phyloP scores from a whole-genome alignment of 2,888 invertebrate genomes.

The Hirtodrosophila histrioides region DNA sequence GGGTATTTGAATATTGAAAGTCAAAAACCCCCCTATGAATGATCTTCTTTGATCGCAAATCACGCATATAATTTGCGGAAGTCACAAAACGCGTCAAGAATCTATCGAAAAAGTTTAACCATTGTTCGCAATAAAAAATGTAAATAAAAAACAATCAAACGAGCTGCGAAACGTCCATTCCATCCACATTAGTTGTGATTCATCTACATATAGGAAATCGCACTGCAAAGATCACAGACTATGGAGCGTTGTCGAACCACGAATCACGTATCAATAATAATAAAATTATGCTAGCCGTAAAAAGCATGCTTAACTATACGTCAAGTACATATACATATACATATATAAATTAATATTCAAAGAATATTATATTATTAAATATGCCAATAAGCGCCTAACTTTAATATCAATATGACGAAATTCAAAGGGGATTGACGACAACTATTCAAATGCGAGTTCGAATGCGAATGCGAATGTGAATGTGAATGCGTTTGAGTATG shows the following conservation, averaged over 20 bases:
- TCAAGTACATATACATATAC: conserved; percentile 5
- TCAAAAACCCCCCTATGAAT: not conserved
- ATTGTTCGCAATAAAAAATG: conserved; percentile 26
- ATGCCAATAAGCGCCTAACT: conserved; percentile 16
- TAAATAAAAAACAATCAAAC: conserved; percentile 18
- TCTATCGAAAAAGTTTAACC: conserved; percentile 37
- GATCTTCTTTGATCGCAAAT: conserved; percentile 1
- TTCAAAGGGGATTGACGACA: not conserved
- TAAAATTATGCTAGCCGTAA: conserved; percentile 70
- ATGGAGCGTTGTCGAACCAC: conserved; percentile 36
- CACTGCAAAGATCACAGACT: conserved; percentile 33
- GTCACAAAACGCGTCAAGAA: conserved; percentile 29
- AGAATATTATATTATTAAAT: conserved; percentile 7
- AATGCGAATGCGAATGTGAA: conserved; percentile 20
- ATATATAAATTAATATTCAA: conserved; percentile 1
- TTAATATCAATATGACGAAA: conserved; percentile 23
- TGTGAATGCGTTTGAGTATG: not conserved
- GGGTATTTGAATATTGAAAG: not conserved
- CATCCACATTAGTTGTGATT: conserved; percentile 42
- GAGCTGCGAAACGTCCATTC: conserved; percentile 15
- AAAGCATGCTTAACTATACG: conserved; percentile 15
- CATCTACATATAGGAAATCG: conserved; percentile 56
- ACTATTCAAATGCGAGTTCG: conserved; percentile 39
- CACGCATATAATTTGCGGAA: conserved; percentile 46
- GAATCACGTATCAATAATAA: conserved; percentile 60